A percentile compares a stretch with the other conserved stretches of the same genome.
Conservation (phyloP, 2,113 vertebrate species). For the Channa argus region DNA sequence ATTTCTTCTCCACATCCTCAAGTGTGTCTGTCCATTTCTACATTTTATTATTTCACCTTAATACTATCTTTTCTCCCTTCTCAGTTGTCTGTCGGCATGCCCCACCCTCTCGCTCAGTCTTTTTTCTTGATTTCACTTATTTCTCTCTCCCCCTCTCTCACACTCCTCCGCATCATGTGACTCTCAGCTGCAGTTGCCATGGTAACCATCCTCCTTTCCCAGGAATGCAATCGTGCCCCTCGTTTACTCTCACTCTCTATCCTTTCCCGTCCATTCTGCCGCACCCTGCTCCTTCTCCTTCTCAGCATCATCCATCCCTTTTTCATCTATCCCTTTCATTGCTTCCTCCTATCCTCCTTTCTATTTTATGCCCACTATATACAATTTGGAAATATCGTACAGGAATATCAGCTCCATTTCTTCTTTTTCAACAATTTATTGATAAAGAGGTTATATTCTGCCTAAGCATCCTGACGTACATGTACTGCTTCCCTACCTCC, state of each 20-base stretch:
- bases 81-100: conserved; percentile 31
- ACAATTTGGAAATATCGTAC: no score
- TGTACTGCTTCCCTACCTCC: not conserved
- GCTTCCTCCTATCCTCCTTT: not conserved
- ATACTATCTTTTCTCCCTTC: conserved; percentile 30
- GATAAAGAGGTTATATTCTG: conserved; percentile 24
- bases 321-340: conserved; percentile 5
- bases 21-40: not conserved
- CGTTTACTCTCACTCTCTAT: conserved; percentile 53
- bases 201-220: conserved; percentile 80
- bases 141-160: conserved; percentile 37
- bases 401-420: not conserved
- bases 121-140: conserved; percentile 22
- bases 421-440: not conserved
- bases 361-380: not conserved
- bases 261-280: conserved; percentile 44
- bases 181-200: conserved; percentile 84
- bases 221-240: conserved; percentile 76
- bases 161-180: conserved; percentile 82
- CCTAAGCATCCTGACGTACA: conserved; percentile 5
- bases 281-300: conserved; percentile 38
- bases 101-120: conserved; percentile 41
- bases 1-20: not conserved
- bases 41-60: conserved; percentile 37
- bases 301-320: conserved; percentile 18